A percentile compares a stretch with the other conserved stretches of the same genome.
phyloP scores from a whole-genome alignment of 2,797 vertebrate genomes.

The Oophaga sylvatica region DNA sequence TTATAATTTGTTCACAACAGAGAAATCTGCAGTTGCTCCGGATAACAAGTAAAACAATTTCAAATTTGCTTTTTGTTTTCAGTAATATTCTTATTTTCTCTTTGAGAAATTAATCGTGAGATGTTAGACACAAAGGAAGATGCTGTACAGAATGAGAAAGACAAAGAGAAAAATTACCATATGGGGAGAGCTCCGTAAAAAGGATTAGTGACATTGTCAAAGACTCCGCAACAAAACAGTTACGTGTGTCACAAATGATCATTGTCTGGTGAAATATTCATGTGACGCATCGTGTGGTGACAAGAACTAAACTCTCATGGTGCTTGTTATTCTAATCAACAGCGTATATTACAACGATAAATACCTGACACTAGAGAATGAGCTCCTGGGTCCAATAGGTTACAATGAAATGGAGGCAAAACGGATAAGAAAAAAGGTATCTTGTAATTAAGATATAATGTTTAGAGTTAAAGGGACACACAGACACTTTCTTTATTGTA shows the following conservation, averaged over 20 bases:
- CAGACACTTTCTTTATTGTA: too few relatives aligned
- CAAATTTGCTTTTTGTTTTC: constrained; percentile 48
- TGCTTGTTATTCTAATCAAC: constrained; percentile 31
- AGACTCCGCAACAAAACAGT: constrained; percentile 46
- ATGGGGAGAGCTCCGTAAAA: constrained; percentile 44
- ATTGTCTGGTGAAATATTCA: constrained; percentile 43
- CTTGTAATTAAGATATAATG: not conserved
- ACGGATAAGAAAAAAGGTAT: not conserved
- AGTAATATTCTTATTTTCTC: constrained; percentile 45
- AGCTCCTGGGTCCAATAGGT: constrained; percentile 11
- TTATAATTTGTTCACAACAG: constrained; percentile 53
- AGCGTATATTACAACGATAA: constrained; percentile 25
- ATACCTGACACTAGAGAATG: constrained; percentile 26
- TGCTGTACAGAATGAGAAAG: constrained; percentile 17
- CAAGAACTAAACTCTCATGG: constrained; percentile 14
- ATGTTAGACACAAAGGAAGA: constrained; percentile 52
- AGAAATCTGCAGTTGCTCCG: constrained; percentile 56
- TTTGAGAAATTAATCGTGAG: constrained; percentile 56
- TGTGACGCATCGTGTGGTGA: constrained; percentile 24
- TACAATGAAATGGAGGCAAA: not conserved
- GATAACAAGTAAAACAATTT: constrained; percentile 56
- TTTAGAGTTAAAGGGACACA: not conserved
- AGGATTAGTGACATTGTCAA: constrained; percentile 54
- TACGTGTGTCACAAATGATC: constrained; percentile 29
- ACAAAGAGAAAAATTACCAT: constrained; percentile 49